Evolutionary conservation across 2,113 vertebrate genomes (phyloP), one percentile per base, ranked within the genome.

Genomic region (Laterallus jamaicensis): DNA sequence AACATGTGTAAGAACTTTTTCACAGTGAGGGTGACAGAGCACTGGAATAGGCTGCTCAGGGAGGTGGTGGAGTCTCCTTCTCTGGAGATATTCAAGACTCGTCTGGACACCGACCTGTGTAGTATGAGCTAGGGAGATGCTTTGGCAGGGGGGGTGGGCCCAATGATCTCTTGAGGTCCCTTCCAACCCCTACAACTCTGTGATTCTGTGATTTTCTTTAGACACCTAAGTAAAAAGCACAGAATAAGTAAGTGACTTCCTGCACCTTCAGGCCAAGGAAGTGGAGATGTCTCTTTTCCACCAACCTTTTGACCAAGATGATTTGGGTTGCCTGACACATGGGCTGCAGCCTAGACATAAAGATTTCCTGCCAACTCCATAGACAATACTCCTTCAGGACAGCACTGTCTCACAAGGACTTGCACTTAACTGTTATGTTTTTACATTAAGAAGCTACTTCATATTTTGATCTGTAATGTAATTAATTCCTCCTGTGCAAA

Each of bases 211-310:
- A 35, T 35, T 35, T 63, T 75, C 28, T 86, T 86, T 37, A 59
- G 68, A 54, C 60, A 31, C 25, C 55, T 12, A 42, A 39, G 39
- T 17, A 52, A 58, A 67, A n/a, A 20, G 15, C 42, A 26, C 15
- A 67, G 59, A 64, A 77, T 50, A 66, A 52, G 13, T 37, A 54
- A 47, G 8, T 55, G 79, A 13, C 47, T 64, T 64, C 35, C 50
- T 56, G 31, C 10, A 56, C 3, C 2, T 62, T 44, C 55, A 79
- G 1, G 12, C 5, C 0, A 0, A 67, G 64, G 52, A 59, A 21
- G 24, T 75, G 28, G 32, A 71, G 60, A 47, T 22, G 22, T 6
- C 25, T 66, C 11, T 35, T 71, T 78, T 75, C 62, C 47, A 52
- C 11, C 60, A 78, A 21, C 4, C 42, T 93, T 90, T 71, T 69